Evolutionary conservation across 2,113 vertebrate species (phyloP).

Genomic region (Syrmaticus mikado): DNA sequence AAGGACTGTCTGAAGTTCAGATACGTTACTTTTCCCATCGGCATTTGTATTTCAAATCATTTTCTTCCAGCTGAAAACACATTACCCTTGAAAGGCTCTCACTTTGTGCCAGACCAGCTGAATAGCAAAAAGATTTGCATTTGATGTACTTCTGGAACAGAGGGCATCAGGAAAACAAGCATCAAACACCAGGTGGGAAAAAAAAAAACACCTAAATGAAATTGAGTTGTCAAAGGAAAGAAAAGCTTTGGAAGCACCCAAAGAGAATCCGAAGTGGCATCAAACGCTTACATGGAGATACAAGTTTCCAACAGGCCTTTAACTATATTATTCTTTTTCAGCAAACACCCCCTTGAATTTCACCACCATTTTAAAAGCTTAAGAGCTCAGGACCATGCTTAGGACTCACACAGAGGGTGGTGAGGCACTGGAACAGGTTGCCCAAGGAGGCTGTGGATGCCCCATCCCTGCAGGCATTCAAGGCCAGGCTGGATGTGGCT

Average conservation of each 20-base stretch:
- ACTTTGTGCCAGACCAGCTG: not conserved
- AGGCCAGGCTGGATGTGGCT: too few relatives aligned
- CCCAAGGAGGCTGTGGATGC: too few relatives aligned
- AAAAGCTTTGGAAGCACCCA: not conserved
- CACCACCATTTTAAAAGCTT: too few relatives aligned
- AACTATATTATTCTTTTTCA: not conserved
- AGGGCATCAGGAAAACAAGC: not conserved
- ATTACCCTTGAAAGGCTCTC: not conserved
- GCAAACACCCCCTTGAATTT: not conserved
- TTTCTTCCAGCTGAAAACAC: not conserved
- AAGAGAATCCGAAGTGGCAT: not conserved
- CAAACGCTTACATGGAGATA: rapidly evolving
- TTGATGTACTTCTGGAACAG: not conserved
- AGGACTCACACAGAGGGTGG: too few relatives aligned
- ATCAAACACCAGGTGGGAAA: not conserved
- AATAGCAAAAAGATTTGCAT: not conserved
- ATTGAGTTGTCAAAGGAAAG: not conserved
- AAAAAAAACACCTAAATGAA: not conserved
- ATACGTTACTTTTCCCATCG: rapidly evolving
- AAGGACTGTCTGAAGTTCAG: not conserved
- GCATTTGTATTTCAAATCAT: not conserved
- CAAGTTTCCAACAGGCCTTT: not conserved
- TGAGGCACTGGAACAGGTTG: too few relatives aligned
- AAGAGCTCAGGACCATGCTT: not conserved
- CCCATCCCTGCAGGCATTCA: too few relatives aligned